A percentile compares a stretch with the other conserved stretches of the same genome.
These are phyloP conservation scores for Anhinga rufa DNA, from an alignment of 2,113 vertebrate species.

Conservation along the genomic window DNA sequence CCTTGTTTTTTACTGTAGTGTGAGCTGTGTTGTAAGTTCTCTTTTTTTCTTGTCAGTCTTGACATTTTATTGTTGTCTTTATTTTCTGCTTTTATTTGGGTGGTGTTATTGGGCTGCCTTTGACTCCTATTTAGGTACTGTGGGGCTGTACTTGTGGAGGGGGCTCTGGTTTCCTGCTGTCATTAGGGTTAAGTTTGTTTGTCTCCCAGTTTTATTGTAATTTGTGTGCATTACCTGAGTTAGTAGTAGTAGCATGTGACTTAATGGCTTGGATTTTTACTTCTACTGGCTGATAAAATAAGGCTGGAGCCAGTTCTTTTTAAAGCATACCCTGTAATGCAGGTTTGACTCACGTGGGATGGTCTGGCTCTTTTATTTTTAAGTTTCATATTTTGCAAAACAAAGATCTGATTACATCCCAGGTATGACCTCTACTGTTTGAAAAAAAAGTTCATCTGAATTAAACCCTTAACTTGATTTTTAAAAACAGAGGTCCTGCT, in stretches of 20 bases:
- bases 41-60: accelerated
- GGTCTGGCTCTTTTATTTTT: no score
- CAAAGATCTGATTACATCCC: no score
- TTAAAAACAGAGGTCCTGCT: no score
- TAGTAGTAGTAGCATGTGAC: no score
- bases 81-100: accelerated
- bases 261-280: no score
- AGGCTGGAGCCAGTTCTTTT: accelerated
- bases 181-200: accelerated
- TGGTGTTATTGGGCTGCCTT: accelerated
- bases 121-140: accelerated
- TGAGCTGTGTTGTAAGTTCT: accelerated
- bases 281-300: accelerated
- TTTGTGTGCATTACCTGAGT: accelerated
- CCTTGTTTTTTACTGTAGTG: accelerated
- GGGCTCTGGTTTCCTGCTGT: neutral
- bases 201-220: accelerated
- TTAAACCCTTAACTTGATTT: no score
- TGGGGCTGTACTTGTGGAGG: accelerated
- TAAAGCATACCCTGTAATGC: accelerated
- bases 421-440: no score
- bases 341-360: no score
- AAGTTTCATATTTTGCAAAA: no score
- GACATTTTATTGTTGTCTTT: accelerated
- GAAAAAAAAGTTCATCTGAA: no score